These are phyloP conservation scores for Saimiri boliviensis DNA, from an alignment of 2,113 vertebrate species.

Conservation along the genomic window DNA sequence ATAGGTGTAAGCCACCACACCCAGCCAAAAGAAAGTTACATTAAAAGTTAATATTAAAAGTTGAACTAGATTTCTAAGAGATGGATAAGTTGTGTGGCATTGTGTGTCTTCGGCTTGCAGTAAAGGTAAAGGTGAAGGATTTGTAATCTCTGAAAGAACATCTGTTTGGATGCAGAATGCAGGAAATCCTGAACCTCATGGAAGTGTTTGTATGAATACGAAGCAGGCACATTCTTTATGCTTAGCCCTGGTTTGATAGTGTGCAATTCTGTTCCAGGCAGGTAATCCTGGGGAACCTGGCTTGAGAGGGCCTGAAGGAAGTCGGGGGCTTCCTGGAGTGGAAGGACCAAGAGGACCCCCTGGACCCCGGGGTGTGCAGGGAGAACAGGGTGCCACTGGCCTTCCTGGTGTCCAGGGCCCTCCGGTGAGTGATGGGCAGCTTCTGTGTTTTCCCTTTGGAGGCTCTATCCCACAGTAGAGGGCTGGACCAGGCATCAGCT, in stretches of 20 bases:
- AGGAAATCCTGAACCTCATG: background rate
- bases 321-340: slow-evolving; percentile 92
- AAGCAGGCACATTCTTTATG: background rate
- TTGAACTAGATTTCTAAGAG: background rate
- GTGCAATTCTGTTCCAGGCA: slow-evolving; percentile 78
- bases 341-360: slow-evolving; percentile 92
- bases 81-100: background rate
- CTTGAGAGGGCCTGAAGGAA: slow-evolving; percentile 92
- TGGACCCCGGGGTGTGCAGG: slow-evolving; percentile 95
- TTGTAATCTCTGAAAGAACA: background rate
- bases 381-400: slow-evolving; percentile 92
- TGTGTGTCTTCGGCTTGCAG: background rate
- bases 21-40: too few species aligned
- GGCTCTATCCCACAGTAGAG: background rate
- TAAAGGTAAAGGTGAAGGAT: background rate
- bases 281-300: slow-evolving; percentile 93
- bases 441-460: background rate
- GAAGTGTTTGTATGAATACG: background rate
- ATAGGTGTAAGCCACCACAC: too few species aligned
- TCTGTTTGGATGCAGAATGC: background rate
- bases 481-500: background rate
- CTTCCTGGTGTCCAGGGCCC: slow-evolving; percentile 93
- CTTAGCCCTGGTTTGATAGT: background rate
- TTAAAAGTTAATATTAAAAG: background rate
- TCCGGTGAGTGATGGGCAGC: slow-evolving; percentile 86